Evolutionary conservation across 2,888 invertebrate species (phyloP).

Genomic region (Eupithecia subumbrata): DNA sequence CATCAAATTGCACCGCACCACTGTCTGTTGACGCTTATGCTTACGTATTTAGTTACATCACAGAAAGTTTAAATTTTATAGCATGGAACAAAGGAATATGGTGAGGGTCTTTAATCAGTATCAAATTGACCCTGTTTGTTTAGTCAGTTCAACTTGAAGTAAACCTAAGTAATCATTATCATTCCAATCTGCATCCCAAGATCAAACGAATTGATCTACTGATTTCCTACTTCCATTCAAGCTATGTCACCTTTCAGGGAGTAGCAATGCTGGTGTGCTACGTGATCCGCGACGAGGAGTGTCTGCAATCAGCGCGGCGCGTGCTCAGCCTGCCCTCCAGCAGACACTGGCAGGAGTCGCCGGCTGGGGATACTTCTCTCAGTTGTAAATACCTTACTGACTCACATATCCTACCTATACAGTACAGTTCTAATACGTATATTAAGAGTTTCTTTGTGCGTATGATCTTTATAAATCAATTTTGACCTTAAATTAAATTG

Average conservation of each 20-base stretch:
- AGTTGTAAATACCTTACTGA: constrained; percentile 73
- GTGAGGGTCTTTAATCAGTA: too few relatives aligned
- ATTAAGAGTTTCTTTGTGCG: not conserved
- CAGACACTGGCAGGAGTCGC: constrained; percentile 79
- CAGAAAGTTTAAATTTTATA: too few relatives aligned
- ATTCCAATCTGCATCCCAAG: too few relatives aligned
- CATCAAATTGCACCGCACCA: too few relatives aligned
- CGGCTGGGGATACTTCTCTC: constrained; percentile 84
- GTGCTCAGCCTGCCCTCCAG: constrained; percentile 64
- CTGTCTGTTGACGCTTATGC: too few relatives aligned
- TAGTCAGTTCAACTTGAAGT: too few relatives aligned
- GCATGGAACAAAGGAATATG: too few relatives aligned
- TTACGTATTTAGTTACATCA: too few relatives aligned
- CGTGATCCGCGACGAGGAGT: constrained; percentile 84
- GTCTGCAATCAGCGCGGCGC: constrained; percentile 72
- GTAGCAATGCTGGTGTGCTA: constrained; percentile 84
- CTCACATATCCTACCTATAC: not conserved
- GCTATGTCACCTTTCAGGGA: constrained; percentile 68
- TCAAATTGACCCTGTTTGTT: too few relatives aligned
- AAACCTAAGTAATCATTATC: too few relatives aligned
- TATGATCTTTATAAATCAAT: not conserved
- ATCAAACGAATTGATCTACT: too few relatives aligned
- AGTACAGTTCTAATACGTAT: not conserved
- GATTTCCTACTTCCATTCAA: not conserved
- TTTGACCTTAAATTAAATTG: not conserved